phyloP scores from a whole-genome alignment of 2,888 invertebrate species.

The Aradus depressus region DNA sequence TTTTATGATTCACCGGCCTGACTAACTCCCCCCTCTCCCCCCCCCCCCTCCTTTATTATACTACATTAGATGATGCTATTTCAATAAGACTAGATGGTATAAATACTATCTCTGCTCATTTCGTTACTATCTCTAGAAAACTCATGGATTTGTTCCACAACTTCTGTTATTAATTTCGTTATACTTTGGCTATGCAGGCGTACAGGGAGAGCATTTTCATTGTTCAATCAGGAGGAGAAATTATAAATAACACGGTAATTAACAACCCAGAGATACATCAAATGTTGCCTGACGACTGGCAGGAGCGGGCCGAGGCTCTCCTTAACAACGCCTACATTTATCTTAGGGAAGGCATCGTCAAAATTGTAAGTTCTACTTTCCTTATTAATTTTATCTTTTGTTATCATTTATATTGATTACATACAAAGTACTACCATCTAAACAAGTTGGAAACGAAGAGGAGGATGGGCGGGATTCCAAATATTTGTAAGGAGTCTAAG shows the following conservation, averaged over 20 bases:
- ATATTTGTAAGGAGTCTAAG: too few species aligned
- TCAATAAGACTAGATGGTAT: background rate
- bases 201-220: constrained; percentile 90
- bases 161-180: background rate
- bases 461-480: too few species aligned
- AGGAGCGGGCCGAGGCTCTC: constrained; percentile 76
- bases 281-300: constrained; percentile 73
- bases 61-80: background rate
- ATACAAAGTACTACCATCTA: too few species aligned
- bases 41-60: too few species aligned
- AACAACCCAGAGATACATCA: constrained; percentile 75
- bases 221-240: constrained; percentile 74
- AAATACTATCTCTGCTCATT: background rate
- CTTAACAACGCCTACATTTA: constrained; percentile 88
- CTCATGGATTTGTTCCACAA: too few species aligned
- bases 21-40: too few species aligned
- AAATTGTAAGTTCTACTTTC: constrained; percentile 50
- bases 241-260: constrained; percentile 78
- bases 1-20: too few species aligned
- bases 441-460: too few species aligned
- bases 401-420: background rate
- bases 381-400: too few species aligned
- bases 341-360: constrained; percentile 81
- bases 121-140: too few species aligned
- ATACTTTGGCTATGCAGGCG: constrained; percentile 47